phyloP scores from a whole-genome alignment of 1,140 invertebrate genomes.

The Bombus ignitus region DNA sequence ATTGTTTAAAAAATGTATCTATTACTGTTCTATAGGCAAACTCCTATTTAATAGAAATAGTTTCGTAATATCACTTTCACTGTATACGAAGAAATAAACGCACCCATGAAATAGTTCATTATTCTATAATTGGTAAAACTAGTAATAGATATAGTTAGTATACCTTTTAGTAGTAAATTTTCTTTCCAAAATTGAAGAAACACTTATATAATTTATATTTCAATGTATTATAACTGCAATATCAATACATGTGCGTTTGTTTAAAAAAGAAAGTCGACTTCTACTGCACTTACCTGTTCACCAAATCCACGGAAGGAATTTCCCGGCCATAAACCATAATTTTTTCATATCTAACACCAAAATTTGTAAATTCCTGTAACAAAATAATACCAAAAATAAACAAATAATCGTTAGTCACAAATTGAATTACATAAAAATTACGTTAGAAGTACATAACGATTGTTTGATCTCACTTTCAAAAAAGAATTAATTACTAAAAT shows the following conservation, averaged over 20 bases:
- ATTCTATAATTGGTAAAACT: too few species aligned
- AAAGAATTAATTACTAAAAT: background rate
- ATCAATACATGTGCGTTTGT: too few species aligned
- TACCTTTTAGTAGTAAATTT: background rate
- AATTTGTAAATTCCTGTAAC: constrained; percentile 77
- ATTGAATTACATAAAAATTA: background rate
- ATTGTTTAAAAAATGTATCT: too few species aligned
- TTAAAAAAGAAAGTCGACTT: background rate
- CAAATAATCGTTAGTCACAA: background rate
- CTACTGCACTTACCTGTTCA: constrained; percentile 67
- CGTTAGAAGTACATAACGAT: too few species aligned
- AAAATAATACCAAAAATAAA: constrained; percentile 34
- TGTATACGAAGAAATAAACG: too few species aligned
- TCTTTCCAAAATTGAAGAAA: background rate
- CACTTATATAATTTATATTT: background rate
- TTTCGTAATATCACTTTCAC: too few species aligned
- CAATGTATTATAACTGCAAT: background rate
- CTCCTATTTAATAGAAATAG: too few species aligned
- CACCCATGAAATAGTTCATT: too few species aligned
- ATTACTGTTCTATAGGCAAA: too few species aligned
- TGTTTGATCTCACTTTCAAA: background rate
- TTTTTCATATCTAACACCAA: constrained; percentile 82
- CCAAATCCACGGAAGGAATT: constrained; percentile 77
- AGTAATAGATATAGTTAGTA: too few species aligned
- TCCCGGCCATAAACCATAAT: constrained; percentile 82